Percentiles rank a stretch among this genome's conserved stretches.
Conservation (phyloP, 2,797 vertebrate genomes). For the Takifugu rubripes region DNA sequence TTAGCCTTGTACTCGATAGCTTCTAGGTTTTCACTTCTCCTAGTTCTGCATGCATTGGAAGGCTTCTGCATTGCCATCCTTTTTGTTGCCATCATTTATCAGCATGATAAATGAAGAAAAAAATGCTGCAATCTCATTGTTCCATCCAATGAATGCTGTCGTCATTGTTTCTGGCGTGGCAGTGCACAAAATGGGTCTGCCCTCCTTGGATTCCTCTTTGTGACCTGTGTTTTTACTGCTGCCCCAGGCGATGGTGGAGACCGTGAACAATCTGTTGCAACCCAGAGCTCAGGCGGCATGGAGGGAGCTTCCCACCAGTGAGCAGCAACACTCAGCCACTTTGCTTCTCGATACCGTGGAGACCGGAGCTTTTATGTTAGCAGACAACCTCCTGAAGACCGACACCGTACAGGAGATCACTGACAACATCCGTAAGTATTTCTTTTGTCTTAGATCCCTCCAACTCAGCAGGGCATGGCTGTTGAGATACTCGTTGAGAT, state of each 20-base stretch:
- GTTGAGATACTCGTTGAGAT: conserved; percentile 27
- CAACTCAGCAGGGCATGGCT: conserved; percentile 21
- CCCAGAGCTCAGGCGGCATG: conserved; percentile 88
- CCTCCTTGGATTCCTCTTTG: not conserved
- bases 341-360: conserved; percentile 95
- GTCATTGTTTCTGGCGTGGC: conserved; percentile 17
- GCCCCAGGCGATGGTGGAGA: conserved; percentile 95
- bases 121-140: conserved; percentile 24
- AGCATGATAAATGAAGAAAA: conserved; percentile 46
- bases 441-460: conserved; percentile 1
- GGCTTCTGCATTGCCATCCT: conserved; percentile 54
- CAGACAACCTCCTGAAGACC: conserved; percentile 98
- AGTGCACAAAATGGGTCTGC: conserved; percentile 12
- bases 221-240: conserved; percentile 51
- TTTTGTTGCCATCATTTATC: conserved; percentile 49
- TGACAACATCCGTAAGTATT: conserved; percentile 94
- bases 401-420: conserved; percentile 95
- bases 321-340: conserved; percentile 92
- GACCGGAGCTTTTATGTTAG: conserved; percentile 94
- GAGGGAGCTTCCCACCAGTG: conserved; percentile 87
- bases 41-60: conserved; percentile 58
- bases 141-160: conserved; percentile 41
- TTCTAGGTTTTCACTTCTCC: conserved; percentile 27
- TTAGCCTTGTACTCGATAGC: conserved; percentile 1
- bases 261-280: conserved; percentile 96